Base-by-base conservation (phyloP, 2,888 invertebrate species). In the Diplazon laetatorius region DNA sequence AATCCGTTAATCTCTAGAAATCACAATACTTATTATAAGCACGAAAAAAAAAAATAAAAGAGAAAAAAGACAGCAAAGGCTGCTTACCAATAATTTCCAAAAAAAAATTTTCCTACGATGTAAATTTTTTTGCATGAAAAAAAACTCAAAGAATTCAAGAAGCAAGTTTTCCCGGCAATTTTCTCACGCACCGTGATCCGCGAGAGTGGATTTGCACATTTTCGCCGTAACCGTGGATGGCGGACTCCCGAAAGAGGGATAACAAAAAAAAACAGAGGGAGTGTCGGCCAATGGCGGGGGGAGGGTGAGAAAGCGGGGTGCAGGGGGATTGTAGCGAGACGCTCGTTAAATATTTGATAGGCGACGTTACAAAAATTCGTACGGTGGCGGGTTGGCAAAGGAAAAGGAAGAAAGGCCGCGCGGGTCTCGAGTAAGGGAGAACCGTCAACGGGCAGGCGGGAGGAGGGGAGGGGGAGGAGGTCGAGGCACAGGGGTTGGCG, bases 291-390 rank as follows among this genome's bases (percentile, higher is more conserved):
- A 55, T 25, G 30, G 30, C 30, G 55, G 55, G 16, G 30, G 55
- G 16, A 55, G 55, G 35, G 39, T 35, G 59, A 66, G 46, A 46
- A 20, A n/a, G n/a, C n/a, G n/a, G n/a, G n/a, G n/a, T n/a, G n/a
- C n/a, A n/a, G n/a, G 16, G 2, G 55, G 55, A 30, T 55, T 14
- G 55, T 55, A 55, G 55, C 59, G 39, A 59, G 59, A 66, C 50
- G 22, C 16, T 35, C 44, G 44, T 63, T 80, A 74, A 81, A 79
- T 81, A 81, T 76, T 73, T 74, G 35, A 81, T 76, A 66, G 57
- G 46, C 37, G 60, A 76, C 39, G 60, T 69, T 68, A 48, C 69
- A 59, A 78, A 71, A 78, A 76, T 80, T 74, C 62, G 48, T 37
- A 30, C 52, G 30, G 65, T 30, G 65, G 9, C 37, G 10, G 48